Base-by-base conservation (phyloP, 2,113 vertebrate species). In the Nipponia nippon region DNA sequence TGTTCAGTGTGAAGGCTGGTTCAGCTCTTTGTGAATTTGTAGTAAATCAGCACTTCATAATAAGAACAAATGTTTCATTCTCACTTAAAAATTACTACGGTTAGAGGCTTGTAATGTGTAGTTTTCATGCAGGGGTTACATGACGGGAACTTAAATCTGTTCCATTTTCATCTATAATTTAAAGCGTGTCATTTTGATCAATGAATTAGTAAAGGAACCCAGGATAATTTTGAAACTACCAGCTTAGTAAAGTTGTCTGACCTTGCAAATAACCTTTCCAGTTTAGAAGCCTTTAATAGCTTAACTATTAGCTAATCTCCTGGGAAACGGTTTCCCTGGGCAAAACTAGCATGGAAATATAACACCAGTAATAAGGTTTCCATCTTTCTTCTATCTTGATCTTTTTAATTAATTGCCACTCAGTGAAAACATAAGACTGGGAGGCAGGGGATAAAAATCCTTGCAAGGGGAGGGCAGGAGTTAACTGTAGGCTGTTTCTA, bases 81-180 rank as follows among this genome's bases (percentile, higher is more conserved):
- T 96, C 96, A 89, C 91, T 94, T 96, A 44, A 89, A 95, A 92
- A 93, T 94, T 93, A 96, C 84, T 73, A 73, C 2, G 8, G 58
- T 80, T 88, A 70, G 65, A 93, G 69, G 93, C 92, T 85, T 88
- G 89, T 93, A 95, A 94, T 62, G 78, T 83, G 89, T 19, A 83
- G 92, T 87, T 97, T 95, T 93, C 81, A 56, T 87, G 72, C 42
- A 38, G 80, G 79, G 87, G 47, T 91, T 96, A 92, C 93, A 94
- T 70, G 93, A 91, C 30, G 6, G 69, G 76, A 72, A 77, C 85
- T 95, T 92, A 96, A 97, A 86, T 87, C 94, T 84, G 87, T 30
- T 65, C 92, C 85, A 73, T 96, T 98, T 98, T 97, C 94, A 97
- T 96, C 92, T 95, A 62, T 69, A 96, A 97, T 97, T 97, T 96